A percentile compares a stretch with the other conserved stretches of the same genome.
Conservation (phyloP, 92 coral and sea anemone species). For the Epizoanthus scotinus region DNA sequence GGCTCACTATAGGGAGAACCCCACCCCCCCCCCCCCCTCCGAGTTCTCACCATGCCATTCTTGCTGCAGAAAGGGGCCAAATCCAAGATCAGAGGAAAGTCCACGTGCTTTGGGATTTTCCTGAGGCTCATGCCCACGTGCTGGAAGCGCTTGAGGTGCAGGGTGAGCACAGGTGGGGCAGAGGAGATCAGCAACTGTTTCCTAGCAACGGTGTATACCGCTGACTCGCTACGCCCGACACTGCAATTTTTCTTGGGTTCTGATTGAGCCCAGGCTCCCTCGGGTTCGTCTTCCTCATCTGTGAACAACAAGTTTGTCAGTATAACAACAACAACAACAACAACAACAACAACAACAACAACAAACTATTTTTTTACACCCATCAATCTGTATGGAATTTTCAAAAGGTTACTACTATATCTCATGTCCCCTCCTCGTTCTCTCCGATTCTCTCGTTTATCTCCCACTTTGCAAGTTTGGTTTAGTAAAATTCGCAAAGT, state of each 20-base stretch:
- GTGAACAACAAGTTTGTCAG: neutral
- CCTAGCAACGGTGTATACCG: slow-evolving; percentile 89
- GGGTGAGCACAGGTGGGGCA: slow-evolving; percentile 91
- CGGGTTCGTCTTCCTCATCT: neutral
- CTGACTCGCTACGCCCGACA: slow-evolving; percentile 20
- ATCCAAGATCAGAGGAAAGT: slow-evolving; percentile 82
- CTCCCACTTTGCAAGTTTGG: too few relatives aligned
- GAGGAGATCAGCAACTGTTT: slow-evolving; percentile 84
- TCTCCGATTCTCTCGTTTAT: too few relatives aligned
- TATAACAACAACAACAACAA: too few relatives aligned
- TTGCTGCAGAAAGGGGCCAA: slow-evolving; percentile 91
- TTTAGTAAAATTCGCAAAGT: too few relatives aligned
- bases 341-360: too few relatives aligned
- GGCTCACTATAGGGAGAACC: too few relatives aligned
- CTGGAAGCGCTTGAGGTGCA: slow-evolving; percentile 93
- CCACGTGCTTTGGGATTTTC: slow-evolving; percentile 89
- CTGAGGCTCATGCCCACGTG: slow-evolving; percentile 84
- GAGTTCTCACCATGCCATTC: slow-evolving; percentile 66
- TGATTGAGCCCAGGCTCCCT: slow-evolving; percentile 48
- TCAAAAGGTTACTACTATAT: too few relatives aligned
- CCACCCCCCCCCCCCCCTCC: too few relatives aligned
- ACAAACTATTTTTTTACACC: too few relatives aligned
- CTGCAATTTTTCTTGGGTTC: slow-evolving; percentile 45
- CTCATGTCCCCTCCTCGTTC: too few relatives aligned
- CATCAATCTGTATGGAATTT: too few relatives aligned